Evolutionary conservation across 2,797 vertebrate genomes (phyloP).

Genomic region (Myripristis jacobus): DNA sequence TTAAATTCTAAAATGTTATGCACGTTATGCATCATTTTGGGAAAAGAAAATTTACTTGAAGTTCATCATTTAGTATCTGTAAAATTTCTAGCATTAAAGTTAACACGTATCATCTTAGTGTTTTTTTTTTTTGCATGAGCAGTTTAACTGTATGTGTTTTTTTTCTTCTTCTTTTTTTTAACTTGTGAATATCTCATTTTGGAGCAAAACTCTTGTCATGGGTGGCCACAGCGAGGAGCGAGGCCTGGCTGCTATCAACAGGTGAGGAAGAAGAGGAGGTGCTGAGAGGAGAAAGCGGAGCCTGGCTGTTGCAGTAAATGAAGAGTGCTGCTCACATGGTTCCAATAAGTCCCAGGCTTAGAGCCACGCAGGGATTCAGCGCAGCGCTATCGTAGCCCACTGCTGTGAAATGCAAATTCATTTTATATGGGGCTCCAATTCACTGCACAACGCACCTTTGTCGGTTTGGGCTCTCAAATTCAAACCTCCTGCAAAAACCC

Average conservation of each 20-base stretch:
- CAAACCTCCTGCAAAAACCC: slow-evolving; percentile 27
- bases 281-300: slow-evolving; percentile 40
- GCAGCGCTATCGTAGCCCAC: slow-evolving; percentile 59
- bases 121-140: no score
- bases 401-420: slow-evolving; percentile 21
- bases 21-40: no score
- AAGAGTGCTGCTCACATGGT: slow-evolving; percentile 67
- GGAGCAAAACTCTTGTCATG: no score
- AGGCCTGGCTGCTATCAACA: background rate
- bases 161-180: no score
- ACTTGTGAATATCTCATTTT: no score
- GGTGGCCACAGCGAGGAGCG: no score
- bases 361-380: slow-evolving; percentile 61
- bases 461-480: slow-evolving; percentile 37
- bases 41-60: no score
- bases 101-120: no score
- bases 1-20: no score
- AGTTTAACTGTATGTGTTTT: no score
- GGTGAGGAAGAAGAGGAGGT: slow-evolving; percentile 29
- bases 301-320: slow-evolving; percentile 53
- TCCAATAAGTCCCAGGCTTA: slow-evolving; percentile 63
- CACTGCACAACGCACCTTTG: slow-evolving; percentile 40
- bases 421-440: slow-evolving; percentile 27
- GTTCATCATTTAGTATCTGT: no score
- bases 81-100: no score